phyloP scores from a whole-genome alignment of 2,888 invertebrate species.

The Platycheirus rosarum region DNA sequence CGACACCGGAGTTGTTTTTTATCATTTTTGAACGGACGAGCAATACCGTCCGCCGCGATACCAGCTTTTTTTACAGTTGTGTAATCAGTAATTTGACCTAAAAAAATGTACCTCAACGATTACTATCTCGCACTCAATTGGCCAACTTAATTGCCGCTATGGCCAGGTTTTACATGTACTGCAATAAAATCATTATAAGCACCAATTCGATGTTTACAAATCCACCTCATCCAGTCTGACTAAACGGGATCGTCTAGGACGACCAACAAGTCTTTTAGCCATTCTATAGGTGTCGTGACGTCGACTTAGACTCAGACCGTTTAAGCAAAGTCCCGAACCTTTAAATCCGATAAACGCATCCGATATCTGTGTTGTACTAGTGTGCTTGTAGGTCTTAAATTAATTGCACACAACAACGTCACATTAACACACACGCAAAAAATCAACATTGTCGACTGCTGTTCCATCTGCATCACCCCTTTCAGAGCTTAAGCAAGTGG shows the following conservation, averaged over 20 bases:
- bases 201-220: slow-evolving; percentile 46
- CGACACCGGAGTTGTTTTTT: slow-evolving; percentile 52
- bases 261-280: not conserved
- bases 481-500: slow-evolving; percentile 20
- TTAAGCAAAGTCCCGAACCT: slow-evolving; percentile 55
- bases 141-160: slow-evolving; percentile 62
- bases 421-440: slow-evolving; percentile 69
- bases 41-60: slow-evolving; percentile 19
- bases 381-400: slow-evolving; percentile 61
- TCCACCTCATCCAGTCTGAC: not conserved
- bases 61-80: slow-evolving; percentile 54
- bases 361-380: slow-evolving; percentile 54
- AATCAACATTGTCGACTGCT: slow-evolving; percentile 42
- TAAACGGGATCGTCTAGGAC: not conserved
- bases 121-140: slow-evolving; percentile 66
- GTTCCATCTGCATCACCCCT: slow-evolving; percentile 33
- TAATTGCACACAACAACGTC: slow-evolving; percentile 57
- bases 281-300: not conserved
- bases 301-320: slow-evolving; percentile 2
- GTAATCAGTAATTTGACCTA: slow-evolving; percentile 54
- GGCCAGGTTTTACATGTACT: slow-evolving; percentile 55
- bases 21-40: slow-evolving; percentile 26
- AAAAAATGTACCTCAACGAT: slow-evolving; percentile 39
- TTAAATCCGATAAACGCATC: slow-evolving; percentile 51
- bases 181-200: slow-evolving; percentile 57